phyloP scores from a whole-genome alignment of 1,140 invertebrate genomes.

The Sinella curviseta region DNA sequence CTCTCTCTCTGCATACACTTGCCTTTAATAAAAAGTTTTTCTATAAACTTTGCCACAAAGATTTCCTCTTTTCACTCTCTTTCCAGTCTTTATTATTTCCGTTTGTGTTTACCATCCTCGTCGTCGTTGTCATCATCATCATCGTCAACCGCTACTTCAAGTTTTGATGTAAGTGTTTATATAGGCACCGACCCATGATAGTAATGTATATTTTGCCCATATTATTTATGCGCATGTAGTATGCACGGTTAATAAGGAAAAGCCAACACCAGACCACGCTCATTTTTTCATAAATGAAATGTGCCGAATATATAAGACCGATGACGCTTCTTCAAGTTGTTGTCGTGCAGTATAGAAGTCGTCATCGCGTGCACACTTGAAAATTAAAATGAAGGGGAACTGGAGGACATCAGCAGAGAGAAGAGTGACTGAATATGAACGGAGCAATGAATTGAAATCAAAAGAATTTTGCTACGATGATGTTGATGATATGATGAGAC shows the following conservation, averaged over 20 bases:
- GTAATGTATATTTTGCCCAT: not conserved
- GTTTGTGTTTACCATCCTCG: not conserved
- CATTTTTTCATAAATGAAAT: not conserved
- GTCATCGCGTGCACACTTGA: not conserved
- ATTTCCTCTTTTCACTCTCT: slow-evolving; percentile 16
- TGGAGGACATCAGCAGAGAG: not conserved
- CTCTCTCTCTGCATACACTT: not conserved
- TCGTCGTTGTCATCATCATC: too few species aligned
- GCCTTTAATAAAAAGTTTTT: not conserved
- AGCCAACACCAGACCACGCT: not conserved
- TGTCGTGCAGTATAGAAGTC: not conserved
- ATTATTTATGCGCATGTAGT: not conserved
- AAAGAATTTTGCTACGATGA: not conserved
- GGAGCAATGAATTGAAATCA: slow-evolving; percentile 8
- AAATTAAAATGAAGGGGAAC: slow-evolving; percentile 9
- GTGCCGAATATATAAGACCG: not conserved
- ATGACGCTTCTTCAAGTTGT: not conserved
- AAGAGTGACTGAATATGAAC: not conserved
- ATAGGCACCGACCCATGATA: not conserved
- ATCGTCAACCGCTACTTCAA: not conserved
- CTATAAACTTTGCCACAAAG: slow-evolving; percentile 8
- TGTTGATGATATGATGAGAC: not conserved
- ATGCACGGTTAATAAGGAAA: not conserved
- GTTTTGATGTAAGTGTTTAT: not conserved
- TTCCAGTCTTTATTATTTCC: slow-evolving; percentile 3